Base-by-base conservation (phyloP, 1,140 invertebrate genomes). In the Arctopsyche grandis region DNA sequence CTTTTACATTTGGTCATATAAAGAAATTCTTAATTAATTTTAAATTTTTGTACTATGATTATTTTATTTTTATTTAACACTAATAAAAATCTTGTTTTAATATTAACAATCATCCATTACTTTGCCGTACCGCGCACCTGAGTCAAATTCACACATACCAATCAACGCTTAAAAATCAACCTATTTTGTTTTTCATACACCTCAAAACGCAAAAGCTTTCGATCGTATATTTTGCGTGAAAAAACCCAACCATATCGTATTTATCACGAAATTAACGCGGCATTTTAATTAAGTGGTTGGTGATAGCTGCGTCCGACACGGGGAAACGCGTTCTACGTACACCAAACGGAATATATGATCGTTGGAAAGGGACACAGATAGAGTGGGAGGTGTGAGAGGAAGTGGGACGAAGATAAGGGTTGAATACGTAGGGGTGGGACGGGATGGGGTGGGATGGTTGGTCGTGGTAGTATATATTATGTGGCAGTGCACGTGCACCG, bases 271-370 rank as follows among this genome's bases (percentile, higher is more conserved):
- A 66, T 66, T 66, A 66, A 66, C 63, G 63, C 63, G 19, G 63
- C 63, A 22, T 66, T 66, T 66, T 66, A 66, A 66, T 66, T 66
- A 66, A 66, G 63, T 66, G 24, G 63, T 66, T 22, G 63, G 48
- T 52, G 48, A 52, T 52, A 16, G 48, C 16, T 52, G 48, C 16
- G 16, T 52, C 48, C 48, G 48, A 52, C 48, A 52, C 10, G 16
- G 48, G 48, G 10, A 52, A 52, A 52, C 48, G 48, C 48, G 48
- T 52, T 52, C 16, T 12, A 16, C 16, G 16, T 52, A 52, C 48
- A 52, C 29, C 29, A 52, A 52, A 52, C 48, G 48, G 16, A 16
- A 52, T 52, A 52, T 52, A 52, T 52, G 10, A 52, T 16, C 10
- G 48, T 1, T 16, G 1, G 48, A 52, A 52, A 52, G 48, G 48